Conservation (phyloP, 1,140 invertebrate species). For the Pantala flavescens region DNA sequence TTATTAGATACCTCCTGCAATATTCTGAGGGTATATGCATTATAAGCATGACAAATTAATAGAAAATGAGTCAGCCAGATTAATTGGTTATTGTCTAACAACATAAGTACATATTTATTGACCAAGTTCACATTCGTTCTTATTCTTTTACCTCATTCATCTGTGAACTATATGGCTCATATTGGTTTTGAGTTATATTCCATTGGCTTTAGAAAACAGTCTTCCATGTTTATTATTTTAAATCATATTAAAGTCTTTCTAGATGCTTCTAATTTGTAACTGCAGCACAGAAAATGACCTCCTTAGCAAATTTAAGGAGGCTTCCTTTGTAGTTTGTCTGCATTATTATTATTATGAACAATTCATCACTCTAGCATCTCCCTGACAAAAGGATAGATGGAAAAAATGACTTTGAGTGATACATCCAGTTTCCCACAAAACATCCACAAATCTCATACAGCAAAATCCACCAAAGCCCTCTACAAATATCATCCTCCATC, state of each 20-base stretch:
- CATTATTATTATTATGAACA: conserved; percentile 4
- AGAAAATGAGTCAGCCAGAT: not conserved
- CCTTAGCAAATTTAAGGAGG: conserved; percentile 5
- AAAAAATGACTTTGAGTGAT: not conserved
- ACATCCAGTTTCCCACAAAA: not conserved
- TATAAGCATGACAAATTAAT: not conserved
- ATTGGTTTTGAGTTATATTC: not conserved
- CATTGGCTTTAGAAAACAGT: not conserved
- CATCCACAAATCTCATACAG: not conserved
- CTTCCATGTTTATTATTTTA: conserved; percentile 1
- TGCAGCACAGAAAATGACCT: not conserved
- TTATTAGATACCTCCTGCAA: not conserved
- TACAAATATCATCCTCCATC: not conserved
- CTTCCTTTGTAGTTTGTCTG: not conserved
- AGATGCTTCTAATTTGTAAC: not conserved
- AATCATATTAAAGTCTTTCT: not conserved
- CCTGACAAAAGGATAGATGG: not conserved
- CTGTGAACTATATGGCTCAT: not conserved
- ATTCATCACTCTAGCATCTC: not conserved
- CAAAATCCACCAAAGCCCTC: not conserved
- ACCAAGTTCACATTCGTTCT: not conserved
- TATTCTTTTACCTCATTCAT: not conserved
- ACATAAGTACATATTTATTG: not conserved
- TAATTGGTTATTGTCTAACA: conserved; percentile 5
- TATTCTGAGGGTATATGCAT: not conserved